Evolutionary conservation across 2,797 vertebrate species (phyloP).

Genomic region (Gallinago nigripennis): DNA sequence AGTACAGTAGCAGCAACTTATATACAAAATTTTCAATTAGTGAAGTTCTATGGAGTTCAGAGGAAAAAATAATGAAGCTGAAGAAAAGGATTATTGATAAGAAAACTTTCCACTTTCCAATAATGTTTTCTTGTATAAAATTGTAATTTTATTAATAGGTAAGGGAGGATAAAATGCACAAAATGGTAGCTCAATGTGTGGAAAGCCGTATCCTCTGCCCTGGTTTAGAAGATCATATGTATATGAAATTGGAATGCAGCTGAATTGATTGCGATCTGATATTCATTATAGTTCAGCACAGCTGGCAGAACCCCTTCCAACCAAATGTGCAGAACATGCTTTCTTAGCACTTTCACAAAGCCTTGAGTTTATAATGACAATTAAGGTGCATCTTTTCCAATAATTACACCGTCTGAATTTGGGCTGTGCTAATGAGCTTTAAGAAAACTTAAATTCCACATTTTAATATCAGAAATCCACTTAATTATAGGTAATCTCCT

Average conservation of each 20-base stretch:
- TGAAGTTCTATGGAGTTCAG: neutral
- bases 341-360: conserved; percentile 57
- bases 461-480: conserved; percentile 82
- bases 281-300: conserved; percentile 59
- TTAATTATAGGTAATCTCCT: conserved; percentile 84
- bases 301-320: conserved; percentile 23
- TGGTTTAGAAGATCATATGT: conserved; percentile 46
- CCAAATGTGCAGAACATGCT: neutral
- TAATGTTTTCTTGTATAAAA: conserved; percentile 41
- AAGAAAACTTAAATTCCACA: conserved; percentile 62
- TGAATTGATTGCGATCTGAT: conserved; percentile 32
- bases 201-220: conserved; percentile 34
- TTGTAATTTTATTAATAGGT: conserved; percentile 65
- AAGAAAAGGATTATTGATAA: conserved; percentile 29
- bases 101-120: conserved; percentile 16
- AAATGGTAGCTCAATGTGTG: conserved; percentile 27
- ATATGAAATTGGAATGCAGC: conserved; percentile 53
- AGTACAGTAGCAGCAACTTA: neutral
- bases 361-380: conserved; percentile 19
- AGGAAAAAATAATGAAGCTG: conserved; percentile 15
- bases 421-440: conserved; percentile 64
- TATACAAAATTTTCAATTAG: neutral
- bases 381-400: conserved; percentile 45
- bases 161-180: conserved; percentile 37
- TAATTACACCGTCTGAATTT: conserved; percentile 54